Evolutionary conservation across 1,140 invertebrate species (phyloP), one percentile per base, ranked within the genome.

Genomic region (Plectus sambesii): DNA sequence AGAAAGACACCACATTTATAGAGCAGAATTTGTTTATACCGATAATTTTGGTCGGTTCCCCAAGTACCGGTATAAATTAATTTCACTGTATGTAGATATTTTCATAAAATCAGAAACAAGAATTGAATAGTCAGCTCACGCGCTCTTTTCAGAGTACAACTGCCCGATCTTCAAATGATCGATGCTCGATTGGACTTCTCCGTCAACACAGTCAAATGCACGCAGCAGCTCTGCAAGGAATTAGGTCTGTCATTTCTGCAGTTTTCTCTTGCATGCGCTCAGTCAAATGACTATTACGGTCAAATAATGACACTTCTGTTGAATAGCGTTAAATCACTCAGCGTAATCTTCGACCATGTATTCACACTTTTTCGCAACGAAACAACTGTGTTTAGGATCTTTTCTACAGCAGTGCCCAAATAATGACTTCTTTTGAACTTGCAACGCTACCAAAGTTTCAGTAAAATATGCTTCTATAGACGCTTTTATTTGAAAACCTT

Each of bases 141-240:
- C 40, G 25, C 36, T 35, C 80, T 77, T 24, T 73, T 96, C 17
- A 78, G 84, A 49, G 82, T 99, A 37, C 82, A 88, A 69, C 72
- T 99, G 59, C 92, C 94, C 12, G 92, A 98, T 73, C 74, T 94
- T 59, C 80, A 90, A 56, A 87, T 83, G 62, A 75, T 96, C 25
- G 87, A 96, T 69, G 84, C 86, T 71, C 80, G 82, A 57, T 85
- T 96, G 3, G 87, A 99, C 71, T 98, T 93, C 74, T 96, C 89
- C 3, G 81, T 87, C 6, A 90, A 93, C 72, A 90, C 89, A 5
- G 94, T 99, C 73, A 85, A 82, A 51, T 82, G 89, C 24, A 87
- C 97, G 15, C 81, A 93, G 20, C 82, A 86, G 61, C 74, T 98
- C 0, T 96, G 90, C 75, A 92, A 92, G 75, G 87, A 94, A 73